Conservation (phyloP, 2,888 invertebrate species). For the Eumerus sabulonum region DNA sequence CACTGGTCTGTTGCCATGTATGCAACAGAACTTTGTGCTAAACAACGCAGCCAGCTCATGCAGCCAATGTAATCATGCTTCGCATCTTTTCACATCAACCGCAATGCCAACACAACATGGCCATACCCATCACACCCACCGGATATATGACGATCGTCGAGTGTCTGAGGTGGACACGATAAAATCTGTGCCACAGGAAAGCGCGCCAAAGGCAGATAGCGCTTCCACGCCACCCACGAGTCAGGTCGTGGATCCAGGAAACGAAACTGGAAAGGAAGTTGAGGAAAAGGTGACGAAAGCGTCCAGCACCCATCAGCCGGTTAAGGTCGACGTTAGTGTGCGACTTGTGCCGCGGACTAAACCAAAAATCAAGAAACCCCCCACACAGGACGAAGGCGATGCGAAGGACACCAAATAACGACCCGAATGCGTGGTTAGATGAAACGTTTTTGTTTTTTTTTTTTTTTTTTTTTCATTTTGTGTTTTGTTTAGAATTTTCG, state of each 20-base stretch:
- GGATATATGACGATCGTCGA: too few species aligned
- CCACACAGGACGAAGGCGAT: conserved; percentile 30
- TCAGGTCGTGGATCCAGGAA: neutral
- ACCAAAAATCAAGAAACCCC: conserved; percentile 72
- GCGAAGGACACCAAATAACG: conserved; percentile 24
- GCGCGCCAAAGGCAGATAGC: neutral
- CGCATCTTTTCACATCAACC: conserved; percentile 54
- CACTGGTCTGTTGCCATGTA: conserved; percentile 78
- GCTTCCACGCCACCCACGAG: neutral
- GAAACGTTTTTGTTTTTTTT: conserved; percentile 29
- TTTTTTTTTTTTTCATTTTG: conserved; percentile 20
- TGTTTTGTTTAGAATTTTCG: too few species aligned
- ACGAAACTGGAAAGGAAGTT: conserved; percentile 50
- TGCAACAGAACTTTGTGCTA: conserved; percentile 78
- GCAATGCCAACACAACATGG: conserved; percentile 41
- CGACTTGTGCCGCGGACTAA: conserved; percentile 84
- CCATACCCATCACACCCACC: neutral
- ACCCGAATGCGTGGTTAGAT: conserved; percentile 46
- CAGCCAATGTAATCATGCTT: conserved; percentile 55
- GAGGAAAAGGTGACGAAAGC: conserved; percentile 66
- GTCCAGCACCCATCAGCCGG: conserved; percentile 79
- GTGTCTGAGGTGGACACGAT: too few species aligned
- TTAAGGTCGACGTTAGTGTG: conserved; percentile 89
- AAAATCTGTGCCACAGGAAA: too few species aligned
- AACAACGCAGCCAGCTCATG: conserved; percentile 50